These are phyloP conservation scores for Elysia chlorotica DNA, from an alignment of 1,140 invertebrate genomes.

Conservation along the genomic window DNA sequence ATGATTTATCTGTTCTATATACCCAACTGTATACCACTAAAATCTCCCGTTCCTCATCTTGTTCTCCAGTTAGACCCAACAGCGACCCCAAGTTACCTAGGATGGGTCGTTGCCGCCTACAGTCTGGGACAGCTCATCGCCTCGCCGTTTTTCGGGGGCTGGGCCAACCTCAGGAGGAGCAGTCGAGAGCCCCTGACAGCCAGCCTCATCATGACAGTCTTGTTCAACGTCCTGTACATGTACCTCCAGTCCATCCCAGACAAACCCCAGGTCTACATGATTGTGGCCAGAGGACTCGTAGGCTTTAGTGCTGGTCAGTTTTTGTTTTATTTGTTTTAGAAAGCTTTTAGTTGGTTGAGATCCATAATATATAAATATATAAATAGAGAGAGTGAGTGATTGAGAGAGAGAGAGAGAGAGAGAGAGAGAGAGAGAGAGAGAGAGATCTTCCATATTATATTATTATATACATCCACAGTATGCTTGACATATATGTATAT, in stretches of 20 bases:
- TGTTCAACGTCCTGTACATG: slow-evolving; percentile 81
- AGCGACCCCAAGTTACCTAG: slow-evolving; percentile 81
- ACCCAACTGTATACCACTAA: no score
- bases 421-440: no score
- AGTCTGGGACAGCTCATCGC: slow-evolving; percentile 87
- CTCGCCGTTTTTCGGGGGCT: slow-evolving; percentile 84
- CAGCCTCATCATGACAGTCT: slow-evolving; percentile 75
- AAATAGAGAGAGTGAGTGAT: neutral
- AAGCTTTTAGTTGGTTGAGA: neutral
- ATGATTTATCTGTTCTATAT: no score
- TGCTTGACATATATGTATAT: neutral
- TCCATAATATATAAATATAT: no score
- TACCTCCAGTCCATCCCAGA: slow-evolving; percentile 72
- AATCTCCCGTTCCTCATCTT: neutral
- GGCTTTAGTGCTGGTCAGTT: slow-evolving; percentile 82
- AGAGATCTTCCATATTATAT: neutral
- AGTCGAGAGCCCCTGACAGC: slow-evolving; percentile 75
- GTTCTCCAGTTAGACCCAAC: slow-evolving; percentile 74
- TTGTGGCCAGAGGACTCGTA: slow-evolving; percentile 78
- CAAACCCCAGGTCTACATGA: slow-evolving; percentile 74
- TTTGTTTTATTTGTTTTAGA: neutral
- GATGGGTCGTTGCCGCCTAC: slow-evolving; percentile 84
- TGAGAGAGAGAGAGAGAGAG: no score
- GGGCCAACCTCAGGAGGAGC: slow-evolving; percentile 77
- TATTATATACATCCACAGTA: neutral